These are phyloP conservation scores for Nymphalis c-album DNA, from an alignment of 2,888 invertebrate genomes.

Conservation along the genomic window DNA sequence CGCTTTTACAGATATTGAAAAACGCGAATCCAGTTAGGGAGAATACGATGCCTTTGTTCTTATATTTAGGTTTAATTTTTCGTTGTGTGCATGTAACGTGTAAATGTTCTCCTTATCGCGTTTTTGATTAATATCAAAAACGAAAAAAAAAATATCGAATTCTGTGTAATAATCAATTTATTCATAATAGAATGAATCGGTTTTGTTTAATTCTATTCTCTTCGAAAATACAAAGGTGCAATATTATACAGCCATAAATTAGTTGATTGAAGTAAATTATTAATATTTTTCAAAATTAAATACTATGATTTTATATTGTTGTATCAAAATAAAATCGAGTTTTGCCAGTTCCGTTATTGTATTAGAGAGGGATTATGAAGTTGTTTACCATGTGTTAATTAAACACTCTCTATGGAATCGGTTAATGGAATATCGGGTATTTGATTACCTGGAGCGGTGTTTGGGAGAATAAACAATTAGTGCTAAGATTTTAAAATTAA, in stretches of 20 bases:
- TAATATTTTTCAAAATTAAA: neutral
- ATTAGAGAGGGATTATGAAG: conserved; percentile 60
- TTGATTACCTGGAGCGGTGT: conserved; percentile 40
- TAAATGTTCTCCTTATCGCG: no score
- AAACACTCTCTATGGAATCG: conserved; percentile 63
- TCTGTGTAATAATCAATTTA: no score
- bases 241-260: no score
- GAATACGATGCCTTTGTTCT: neutral
- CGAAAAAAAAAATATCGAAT: no score
- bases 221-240: no score
- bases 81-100: no score
- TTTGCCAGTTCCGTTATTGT: conserved; percentile 35
- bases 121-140: no score
- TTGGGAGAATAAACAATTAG: conserved; percentile 16
- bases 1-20: neutral
- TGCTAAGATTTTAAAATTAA: conserved; percentile 2
- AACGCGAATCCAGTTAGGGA: neutral
- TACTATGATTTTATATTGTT: conserved; percentile 40
- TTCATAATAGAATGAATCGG: no score
- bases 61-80: no score
- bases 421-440: conserved; percentile 63
- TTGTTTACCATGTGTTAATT: conserved; percentile 70
- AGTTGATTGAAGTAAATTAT: no score
- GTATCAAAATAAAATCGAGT: neutral
- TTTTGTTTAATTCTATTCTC: no score